These are phyloP conservation scores for Littorina saxatilis DNA, from an alignment of 1,140 invertebrate species.

Conservation along the genomic window DNA sequence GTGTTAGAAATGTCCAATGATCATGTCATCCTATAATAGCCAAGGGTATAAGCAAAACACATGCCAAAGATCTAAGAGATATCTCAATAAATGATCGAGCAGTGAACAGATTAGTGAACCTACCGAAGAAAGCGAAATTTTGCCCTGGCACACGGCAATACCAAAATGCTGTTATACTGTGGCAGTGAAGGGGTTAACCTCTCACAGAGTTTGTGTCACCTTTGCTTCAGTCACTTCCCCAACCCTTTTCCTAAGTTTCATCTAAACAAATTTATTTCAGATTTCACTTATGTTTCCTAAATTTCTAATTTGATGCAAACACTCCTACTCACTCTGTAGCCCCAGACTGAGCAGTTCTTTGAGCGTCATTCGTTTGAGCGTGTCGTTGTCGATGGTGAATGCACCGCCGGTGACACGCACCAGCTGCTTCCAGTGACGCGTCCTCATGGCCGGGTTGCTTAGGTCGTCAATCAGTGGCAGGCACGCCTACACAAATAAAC, in stretches of 20 bases:
- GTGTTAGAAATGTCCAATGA: no score
- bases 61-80: no score
- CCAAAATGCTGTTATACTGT: no score
- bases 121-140: no score
- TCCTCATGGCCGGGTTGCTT: conserved; percentile 75
- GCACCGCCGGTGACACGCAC: conserved; percentile 73
- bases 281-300: no score
- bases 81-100: no score
- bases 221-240: neutral
- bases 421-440: conserved; percentile 75
- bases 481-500: conserved; percentile 71
- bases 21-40: no score
- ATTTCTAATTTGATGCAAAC: neutral
- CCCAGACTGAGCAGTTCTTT: conserved; percentile 73
- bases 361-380: conserved; percentile 74
- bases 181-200: neutral
- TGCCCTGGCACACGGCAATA: no score
- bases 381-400: conserved; percentile 73
- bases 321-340: conserved; percentile 69
- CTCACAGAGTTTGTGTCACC: neutral
- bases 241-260: neutral
- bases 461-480: conserved; percentile 74
- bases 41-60: no score
- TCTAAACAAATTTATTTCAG: neutral
- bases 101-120: no score